Conservation (phyloP, 2,888 invertebrate genomes). For the Sarcophaga variegata region DNA sequence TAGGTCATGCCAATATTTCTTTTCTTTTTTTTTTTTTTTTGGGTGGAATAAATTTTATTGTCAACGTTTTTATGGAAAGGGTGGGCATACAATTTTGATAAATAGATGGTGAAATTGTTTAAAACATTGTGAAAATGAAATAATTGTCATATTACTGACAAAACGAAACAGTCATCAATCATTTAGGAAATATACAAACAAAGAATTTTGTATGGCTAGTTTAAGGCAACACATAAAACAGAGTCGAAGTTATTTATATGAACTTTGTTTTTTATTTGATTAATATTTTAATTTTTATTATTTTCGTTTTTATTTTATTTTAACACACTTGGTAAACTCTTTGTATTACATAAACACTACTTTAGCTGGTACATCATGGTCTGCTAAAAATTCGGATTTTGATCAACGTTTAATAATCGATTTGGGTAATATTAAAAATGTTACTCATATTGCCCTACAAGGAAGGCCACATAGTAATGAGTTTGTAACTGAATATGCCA, state of each 20-base stretch:
- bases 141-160: background rate
- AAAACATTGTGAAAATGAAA: background rate
- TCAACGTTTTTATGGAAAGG: background rate
- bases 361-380: constrained; percentile 95
- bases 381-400: constrained; percentile 94
- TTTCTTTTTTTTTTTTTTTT: no score
- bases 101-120: background rate
- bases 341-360: background rate
- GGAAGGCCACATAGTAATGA: constrained; percentile 95
- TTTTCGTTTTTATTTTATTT: constrained; percentile 44
- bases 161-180: background rate
- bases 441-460: constrained; percentile 94
- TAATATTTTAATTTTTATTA: constrained; percentile 40
- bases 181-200: background rate
- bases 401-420: constrained; percentile 96
- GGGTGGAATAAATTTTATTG: no score
- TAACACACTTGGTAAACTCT: background rate
- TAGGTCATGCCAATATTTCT: background rate
- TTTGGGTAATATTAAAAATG: constrained; percentile 92
- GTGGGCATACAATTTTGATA: background rate
- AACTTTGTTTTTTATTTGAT: background rate
- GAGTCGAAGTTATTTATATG: background rate
- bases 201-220: no score
- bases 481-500: constrained; percentile 95
- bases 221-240: no score